Conservation (phyloP, 2,113 vertebrate species). For the Butastur rufipennis region DNA sequence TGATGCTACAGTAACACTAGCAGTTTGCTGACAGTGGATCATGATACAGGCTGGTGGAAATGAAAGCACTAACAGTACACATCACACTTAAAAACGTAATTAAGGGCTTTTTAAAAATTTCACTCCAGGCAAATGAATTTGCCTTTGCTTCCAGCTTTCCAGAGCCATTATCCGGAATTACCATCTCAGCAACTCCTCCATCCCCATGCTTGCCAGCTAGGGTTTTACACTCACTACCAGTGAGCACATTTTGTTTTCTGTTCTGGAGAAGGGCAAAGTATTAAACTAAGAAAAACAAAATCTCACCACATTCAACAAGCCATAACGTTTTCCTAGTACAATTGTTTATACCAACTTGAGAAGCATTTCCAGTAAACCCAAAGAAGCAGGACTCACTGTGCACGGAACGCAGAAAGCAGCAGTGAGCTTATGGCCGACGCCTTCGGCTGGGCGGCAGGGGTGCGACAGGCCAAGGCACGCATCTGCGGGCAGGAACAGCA, state of each 20-base stretch:
- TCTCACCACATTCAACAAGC: background rate
- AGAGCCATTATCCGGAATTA: background rate
- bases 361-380: background rate
- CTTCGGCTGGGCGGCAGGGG: background rate
- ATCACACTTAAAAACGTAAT: background rate
- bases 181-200: background rate
- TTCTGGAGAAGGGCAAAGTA: background rate
- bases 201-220: background rate
- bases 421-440: rapidly evolving
- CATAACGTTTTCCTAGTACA: background rate
- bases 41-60: background rate
- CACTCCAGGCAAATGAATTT: background rate
- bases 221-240: background rate
- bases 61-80: background rate
- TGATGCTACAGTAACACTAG: background rate
- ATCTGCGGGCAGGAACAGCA: rapidly evolving
- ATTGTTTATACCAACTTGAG: background rate
- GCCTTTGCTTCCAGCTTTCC: background rate
- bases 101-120: background rate
- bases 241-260: background rate
- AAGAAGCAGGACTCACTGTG: background rate
- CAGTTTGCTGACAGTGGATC: background rate
- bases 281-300: background rate
- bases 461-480: too few species aligned
- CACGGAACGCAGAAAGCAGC: rapidly evolving